A percentile compares a stretch with the other conserved stretches of the same genome.
phyloP scores from a whole-genome alignment of 2,113 vertebrate genomes.

The Cranoglanis bouderius region DNA sequence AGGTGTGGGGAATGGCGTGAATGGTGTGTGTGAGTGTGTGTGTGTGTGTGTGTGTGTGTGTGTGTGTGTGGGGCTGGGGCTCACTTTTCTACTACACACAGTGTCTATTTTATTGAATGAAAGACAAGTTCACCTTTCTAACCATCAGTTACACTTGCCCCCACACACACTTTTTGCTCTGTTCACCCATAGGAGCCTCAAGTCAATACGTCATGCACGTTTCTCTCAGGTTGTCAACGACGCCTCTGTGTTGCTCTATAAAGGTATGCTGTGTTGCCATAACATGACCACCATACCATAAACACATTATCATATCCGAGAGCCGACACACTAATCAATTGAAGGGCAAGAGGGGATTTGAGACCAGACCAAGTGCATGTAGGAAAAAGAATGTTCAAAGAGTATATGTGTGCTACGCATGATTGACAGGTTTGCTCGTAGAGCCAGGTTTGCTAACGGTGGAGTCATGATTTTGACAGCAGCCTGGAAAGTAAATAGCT shows the following conservation, averaged over 20 bases:
- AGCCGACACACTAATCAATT: constrained; percentile 50
- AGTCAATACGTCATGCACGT: constrained; percentile 49
- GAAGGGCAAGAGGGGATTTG: constrained; percentile 38
- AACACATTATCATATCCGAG: constrained; percentile 58
- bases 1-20: constrained; percentile 1
- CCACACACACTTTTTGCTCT: constrained; percentile 16
- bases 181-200: constrained; percentile 17
- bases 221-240: constrained; percentile 64
- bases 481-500: constrained; percentile 58
- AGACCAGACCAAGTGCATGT: constrained; percentile 34
- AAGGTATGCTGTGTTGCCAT: constrained; percentile 59
- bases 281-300: constrained; percentile 45
- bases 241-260: constrained; percentile 62
- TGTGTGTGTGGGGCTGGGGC: constrained; percentile 24
- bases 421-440: constrained; percentile 44
- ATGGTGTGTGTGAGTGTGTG: constrained; percentile 3
- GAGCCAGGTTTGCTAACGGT: constrained; percentile 46
- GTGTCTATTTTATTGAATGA: constrained; percentile 37
- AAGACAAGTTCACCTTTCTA: constrained; percentile 33
- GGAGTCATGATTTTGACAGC: constrained; percentile 55
- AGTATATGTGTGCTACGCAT: constrained; percentile 13
- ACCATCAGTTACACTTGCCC: constrained; percentile 3
- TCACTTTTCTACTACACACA: constrained; percentile 32
- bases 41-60: constrained; percentile 23
- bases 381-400: background rate